Conservation (phyloP, 2,797 vertebrate species). For the Diplodus puntazzo region DNA sequence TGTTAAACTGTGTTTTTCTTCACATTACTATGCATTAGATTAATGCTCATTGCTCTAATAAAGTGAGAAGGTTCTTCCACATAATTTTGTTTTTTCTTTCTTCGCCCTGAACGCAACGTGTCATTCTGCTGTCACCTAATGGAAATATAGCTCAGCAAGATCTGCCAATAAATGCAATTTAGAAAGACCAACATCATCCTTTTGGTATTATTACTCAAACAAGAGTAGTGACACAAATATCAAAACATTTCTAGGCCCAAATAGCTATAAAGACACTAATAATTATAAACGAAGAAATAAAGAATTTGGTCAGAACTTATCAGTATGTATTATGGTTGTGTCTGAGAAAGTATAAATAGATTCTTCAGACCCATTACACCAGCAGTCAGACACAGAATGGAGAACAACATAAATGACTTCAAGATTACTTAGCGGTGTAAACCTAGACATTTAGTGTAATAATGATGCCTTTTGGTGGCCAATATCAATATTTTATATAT, state of each 20-base stretch:
- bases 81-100: neutral
- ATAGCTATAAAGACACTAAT: neutral
- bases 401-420: neutral
- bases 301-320: neutral
- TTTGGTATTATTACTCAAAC: neutral
- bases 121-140: slow-evolving; percentile 2
- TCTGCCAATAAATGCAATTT: neutral
- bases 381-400: neutral
- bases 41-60: slow-evolving; percentile 80
- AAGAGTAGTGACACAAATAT: neutral
- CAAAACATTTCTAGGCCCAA: neutral
- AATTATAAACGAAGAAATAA: neutral
- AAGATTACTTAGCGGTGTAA: neutral
- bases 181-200: neutral
- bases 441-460: neutral
- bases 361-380: neutral
- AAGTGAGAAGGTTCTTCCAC: slow-evolving; percentile 57
- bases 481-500: neutral
- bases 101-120: neutral
- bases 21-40: slow-evolving; percentile 82
- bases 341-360: neutral
- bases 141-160: neutral
- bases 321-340: neutral
- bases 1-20: slow-evolving; percentile 57
- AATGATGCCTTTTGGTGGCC: neutral